Percentiles rank a stretch among this genome's conserved stretches.
These are phyloP conservation scores for Poecilia wingei DNA, from an alignment of 2,797 vertebrate genomes.

Conservation along the genomic window DNA sequence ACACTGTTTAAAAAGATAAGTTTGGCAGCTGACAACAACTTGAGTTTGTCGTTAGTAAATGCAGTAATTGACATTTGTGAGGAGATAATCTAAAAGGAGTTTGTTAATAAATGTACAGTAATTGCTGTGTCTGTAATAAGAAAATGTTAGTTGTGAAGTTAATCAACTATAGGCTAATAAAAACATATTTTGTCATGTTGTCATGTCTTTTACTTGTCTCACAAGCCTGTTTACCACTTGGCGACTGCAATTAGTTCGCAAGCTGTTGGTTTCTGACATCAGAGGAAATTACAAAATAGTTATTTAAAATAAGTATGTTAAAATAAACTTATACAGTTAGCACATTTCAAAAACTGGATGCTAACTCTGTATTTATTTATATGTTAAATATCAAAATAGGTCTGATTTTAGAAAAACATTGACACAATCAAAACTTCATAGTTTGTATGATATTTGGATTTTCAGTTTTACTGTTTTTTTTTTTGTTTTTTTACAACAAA, in stretches of 20 bases:
- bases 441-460: not conserved
- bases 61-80: constrained; percentile 2
- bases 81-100: constrained; percentile 28
- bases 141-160: constrained; percentile 25
- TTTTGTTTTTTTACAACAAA: not conserved
- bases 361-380: not conserved
- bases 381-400: not conserved
- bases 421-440: not conserved
- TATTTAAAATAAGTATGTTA: constrained; percentile 1
- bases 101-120: constrained; percentile 20
- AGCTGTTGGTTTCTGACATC: constrained; percentile 1
- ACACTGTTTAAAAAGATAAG: not conserved
- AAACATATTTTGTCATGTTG: constrained; percentile 6
- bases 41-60: constrained; percentile 5
- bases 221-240: not conserved
- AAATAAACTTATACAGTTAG: not conserved
- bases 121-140: not conserved
- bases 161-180: constrained; percentile 11
- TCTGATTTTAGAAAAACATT: not conserved
- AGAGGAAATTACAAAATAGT: not conserved
- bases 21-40: constrained; percentile 14
- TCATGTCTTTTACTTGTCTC: constrained; percentile 1
- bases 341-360: not conserved
- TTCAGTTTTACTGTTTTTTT: not conserved
- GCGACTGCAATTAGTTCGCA: not conserved